phyloP scores from a whole-genome alignment of 2,888 invertebrate species.

The Atrina japonica region DNA sequence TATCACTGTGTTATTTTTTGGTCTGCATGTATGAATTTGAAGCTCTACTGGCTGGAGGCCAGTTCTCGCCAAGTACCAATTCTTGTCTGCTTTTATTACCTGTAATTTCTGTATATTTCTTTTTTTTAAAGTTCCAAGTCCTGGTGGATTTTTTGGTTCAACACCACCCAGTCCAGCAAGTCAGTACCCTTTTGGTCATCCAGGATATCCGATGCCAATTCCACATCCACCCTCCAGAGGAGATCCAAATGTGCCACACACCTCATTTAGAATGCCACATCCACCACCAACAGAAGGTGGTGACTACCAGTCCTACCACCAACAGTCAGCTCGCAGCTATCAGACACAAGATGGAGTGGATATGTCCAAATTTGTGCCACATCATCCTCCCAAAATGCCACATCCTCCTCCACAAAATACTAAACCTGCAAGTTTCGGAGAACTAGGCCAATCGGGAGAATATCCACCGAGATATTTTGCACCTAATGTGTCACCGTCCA shows the following conservation, averaged over 20 bases:
- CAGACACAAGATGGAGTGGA: slow-evolving; percentile 23
- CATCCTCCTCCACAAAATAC: slow-evolving; percentile 3
- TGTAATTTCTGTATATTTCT: too few relatives aligned
- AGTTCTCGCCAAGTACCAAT: too few relatives aligned
- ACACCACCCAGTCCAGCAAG: background rate
- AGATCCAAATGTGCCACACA: background rate
- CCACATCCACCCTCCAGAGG: slow-evolving; percentile 13
- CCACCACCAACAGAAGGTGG: slow-evolving; percentile 9
- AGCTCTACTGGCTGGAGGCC: too few relatives aligned
- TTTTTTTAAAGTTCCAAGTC: background rate
- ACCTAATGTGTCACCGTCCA: too few relatives aligned
- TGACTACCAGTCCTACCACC: slow-evolving; percentile 1
- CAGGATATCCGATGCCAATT: slow-evolving; percentile 1
- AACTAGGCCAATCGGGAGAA: too few relatives aligned
- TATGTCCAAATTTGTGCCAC: slow-evolving; percentile 2
- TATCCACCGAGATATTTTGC: too few relatives aligned
- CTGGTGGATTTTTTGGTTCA: slow-evolving; percentile 15
- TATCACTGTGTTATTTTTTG: too few relatives aligned
- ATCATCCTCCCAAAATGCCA: slow-evolving; percentile 15
- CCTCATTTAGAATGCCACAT: background rate
- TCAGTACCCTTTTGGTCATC: background rate
- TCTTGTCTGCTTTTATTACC: too few relatives aligned
- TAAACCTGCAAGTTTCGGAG: too few relatives aligned
- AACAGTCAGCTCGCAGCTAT: slow-evolving; percentile 9
- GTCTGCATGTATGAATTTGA: too few relatives aligned